These are phyloP conservation scores for Arrhopalites spinosus DNA, from an alignment of 2,888 invertebrate genomes.

Conservation along the genomic window DNA sequence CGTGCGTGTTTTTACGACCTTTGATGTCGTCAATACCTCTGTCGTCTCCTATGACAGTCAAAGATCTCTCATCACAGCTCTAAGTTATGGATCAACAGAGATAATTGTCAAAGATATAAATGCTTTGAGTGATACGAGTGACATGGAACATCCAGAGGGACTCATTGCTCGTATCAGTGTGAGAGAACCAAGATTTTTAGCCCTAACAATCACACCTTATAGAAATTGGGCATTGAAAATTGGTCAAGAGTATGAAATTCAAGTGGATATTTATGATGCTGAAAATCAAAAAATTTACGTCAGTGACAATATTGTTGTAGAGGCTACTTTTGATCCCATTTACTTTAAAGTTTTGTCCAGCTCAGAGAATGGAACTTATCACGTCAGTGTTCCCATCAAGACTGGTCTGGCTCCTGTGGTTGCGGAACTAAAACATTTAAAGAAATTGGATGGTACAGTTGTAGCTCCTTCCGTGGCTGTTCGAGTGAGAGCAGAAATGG, in stretches of 20 bases:
- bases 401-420: constrained; percentile 65
- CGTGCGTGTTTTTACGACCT: no score
- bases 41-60: constrained; percentile 42
- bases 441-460: constrained; percentile 49
- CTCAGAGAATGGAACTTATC: constrained; percentile 73
- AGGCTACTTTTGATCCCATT: constrained; percentile 63
- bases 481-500: constrained; percentile 66
- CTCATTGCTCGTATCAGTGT: constrained; percentile 73
- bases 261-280: constrained; percentile 70
- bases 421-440: constrained; percentile 47
- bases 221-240: constrained; percentile 76
- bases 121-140: constrained; percentile 48
- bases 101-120: constrained; percentile 62
- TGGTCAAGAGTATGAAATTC: constrained; percentile 71
- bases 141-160: constrained; percentile 57
- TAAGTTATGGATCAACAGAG: constrained; percentile 52
- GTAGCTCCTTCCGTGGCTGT: constrained; percentile 55
- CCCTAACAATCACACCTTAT: constrained; percentile 71
- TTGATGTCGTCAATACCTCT: constrained; percentile 46
- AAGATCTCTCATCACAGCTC: constrained; percentile 45
- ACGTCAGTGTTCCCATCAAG: constrained; percentile 68
- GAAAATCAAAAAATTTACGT: constrained; percentile 61
- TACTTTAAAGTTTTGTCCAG: constrained; percentile 64
- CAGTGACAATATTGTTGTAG: constrained; percentile 60
- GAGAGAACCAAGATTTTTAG: constrained; percentile 70